Conservation (phyloP, 2,797 vertebrate species). For the Merluccius polli region DNA sequence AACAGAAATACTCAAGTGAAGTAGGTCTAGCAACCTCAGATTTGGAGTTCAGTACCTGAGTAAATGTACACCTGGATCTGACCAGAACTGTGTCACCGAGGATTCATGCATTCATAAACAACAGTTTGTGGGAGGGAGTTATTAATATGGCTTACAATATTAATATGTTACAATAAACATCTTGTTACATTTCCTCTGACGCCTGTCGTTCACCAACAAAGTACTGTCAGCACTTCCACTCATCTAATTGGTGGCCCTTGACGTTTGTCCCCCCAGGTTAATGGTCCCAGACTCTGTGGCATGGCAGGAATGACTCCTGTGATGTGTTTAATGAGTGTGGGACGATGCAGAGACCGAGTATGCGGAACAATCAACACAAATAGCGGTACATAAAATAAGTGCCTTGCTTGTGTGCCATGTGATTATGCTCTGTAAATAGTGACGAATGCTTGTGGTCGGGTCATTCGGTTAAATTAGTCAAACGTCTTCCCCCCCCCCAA, state of each 20-base stretch:
- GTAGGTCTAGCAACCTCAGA: too few relatives aligned
- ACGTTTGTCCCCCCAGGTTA: slow-evolving; percentile 9
- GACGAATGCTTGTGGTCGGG: slow-evolving; percentile 5
- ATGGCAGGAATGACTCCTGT: slow-evolving; percentile 25
- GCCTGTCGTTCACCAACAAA: slow-evolving; percentile 16
- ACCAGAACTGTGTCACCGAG: slow-evolving; percentile 13
- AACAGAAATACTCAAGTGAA: too few relatives aligned
- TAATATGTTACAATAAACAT: slow-evolving; percentile 29
- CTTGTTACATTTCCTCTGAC: slow-evolving; percentile 27
- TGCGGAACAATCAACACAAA: slow-evolving; percentile 32
- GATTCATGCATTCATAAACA: slow-evolving; percentile 28
- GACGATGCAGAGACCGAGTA: slow-evolving; percentile 5
- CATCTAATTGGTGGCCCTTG: slow-evolving; percentile 43
- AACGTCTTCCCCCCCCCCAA: not conserved
- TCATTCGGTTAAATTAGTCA: slow-evolving; percentile 8
- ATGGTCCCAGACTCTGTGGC: not conserved
- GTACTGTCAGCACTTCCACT: slow-evolving; percentile 23
- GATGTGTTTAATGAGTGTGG: slow-evolving; percentile 32
- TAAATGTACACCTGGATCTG: too few relatives aligned
- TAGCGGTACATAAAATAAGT: slow-evolving; percentile 7
- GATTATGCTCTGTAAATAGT: slow-evolving; percentile 16
- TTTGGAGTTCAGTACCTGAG: too few relatives aligned
- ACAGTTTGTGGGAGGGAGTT: not conserved
- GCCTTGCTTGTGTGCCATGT: slow-evolving; percentile 14
- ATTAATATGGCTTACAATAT: slow-evolving; percentile 46